Base-by-base conservation (phyloP, 2,113 vertebrate genomes). In the Petrocephalus zakoni region DNA sequence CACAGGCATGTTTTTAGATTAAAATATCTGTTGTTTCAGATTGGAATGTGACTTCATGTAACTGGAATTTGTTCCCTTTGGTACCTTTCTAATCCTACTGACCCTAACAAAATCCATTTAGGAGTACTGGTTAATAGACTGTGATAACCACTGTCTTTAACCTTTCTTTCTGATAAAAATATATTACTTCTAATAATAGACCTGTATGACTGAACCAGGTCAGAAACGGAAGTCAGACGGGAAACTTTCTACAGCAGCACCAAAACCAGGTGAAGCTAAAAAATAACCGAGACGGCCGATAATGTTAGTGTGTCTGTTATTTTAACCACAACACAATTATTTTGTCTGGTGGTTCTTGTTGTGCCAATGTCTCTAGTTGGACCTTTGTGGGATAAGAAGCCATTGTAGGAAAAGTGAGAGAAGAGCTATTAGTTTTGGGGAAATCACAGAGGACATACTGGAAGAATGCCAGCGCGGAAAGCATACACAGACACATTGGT, bases 341-440 rank as follows among this genome's bases (percentile, higher is more conserved):
- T 78, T 78, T 42, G 72, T 78, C 5, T 42, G 34, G 34, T 0
- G 17, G 72, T 37, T 17, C 17, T 0, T 42, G 2, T 19, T 42
- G 34, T 46, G 4, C 49, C 51, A 5, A 11, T 51, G 37, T 94
- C 92, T 93, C 93, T 91, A 25, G 61, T 68, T 68, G n/a, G n/a
- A 68, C 25, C 25, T 68, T 68, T 1, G 10, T 68, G 3, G n/a
- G 9, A 68, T 29, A 68, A 13, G 25, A 68, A 29, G 10, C 25
- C 61, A 68, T 64, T 64, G 25, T 29, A 68, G 11, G 61, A 10
- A 68, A 10, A 68, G 61, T 29, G 61, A 68, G 10, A 13, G 29
- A 5, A 29, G n/a, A 29, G 61, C 3, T 68, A 25, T 68, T 68
- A 13, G 61, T 29, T 68, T 11, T 29, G 61, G 2, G 61, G 13